These are phyloP conservation scores for Poecilia wingei DNA, from an alignment of 2,797 vertebrate genomes.

Conservation along the genomic window DNA sequence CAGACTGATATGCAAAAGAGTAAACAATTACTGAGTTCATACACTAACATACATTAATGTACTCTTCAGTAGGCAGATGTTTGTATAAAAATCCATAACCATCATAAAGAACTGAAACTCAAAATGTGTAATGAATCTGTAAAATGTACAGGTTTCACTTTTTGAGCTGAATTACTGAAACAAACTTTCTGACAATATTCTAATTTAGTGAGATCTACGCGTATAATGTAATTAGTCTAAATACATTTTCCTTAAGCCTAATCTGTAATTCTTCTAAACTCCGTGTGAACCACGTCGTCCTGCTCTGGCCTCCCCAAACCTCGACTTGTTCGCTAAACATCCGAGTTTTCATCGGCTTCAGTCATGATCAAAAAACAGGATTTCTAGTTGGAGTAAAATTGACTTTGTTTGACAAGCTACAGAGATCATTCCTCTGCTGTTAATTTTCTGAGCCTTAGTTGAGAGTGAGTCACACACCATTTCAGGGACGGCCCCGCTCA, in stretches of 20 bases:
- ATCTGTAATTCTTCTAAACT: background rate
- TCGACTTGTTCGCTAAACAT: background rate
- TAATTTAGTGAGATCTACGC: no score
- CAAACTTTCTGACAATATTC: no score
- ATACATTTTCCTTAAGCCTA: background rate
- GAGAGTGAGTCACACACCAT: background rate
- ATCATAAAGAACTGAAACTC: no score
- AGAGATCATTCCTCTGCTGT: background rate
- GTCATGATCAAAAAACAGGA: background rate
- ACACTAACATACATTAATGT: no score
- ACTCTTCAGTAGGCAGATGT: no score
- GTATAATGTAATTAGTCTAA: no score
- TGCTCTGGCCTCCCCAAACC: background rate
- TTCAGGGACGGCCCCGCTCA: background rate
- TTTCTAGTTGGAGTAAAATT: constrained; percentile 1
- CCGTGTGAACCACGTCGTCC: background rate
- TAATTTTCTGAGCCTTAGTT: background rate
- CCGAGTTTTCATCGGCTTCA: background rate
- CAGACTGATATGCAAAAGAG: no score
- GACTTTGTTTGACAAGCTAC: background rate
- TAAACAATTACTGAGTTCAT: no score
- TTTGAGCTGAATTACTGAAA: no score
- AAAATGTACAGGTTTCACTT: no score
- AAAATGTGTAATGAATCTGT: no score
- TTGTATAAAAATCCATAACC: no score